Conservation (phyloP, 2,797 vertebrate genomes). For the Pristis pectinata region DNA sequence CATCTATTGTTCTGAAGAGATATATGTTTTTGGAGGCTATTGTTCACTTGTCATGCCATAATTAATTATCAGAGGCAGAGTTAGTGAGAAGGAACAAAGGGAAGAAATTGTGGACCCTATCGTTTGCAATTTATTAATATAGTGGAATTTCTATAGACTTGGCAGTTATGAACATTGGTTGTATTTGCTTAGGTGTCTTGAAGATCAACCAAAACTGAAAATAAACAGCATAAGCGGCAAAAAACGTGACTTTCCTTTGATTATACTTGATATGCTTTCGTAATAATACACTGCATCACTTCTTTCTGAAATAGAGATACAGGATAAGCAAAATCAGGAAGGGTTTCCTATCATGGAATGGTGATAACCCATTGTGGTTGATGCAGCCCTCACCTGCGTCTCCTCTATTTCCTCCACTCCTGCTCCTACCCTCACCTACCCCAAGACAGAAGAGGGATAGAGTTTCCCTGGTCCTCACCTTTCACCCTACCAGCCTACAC, state of each 20-base stretch:
- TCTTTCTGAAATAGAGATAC: not conserved
- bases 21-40: too few species aligned
- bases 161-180: not conserved
- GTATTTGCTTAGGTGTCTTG: not conserved
- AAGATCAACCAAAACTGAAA: not conserved
- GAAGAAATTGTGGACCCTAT: not conserved
- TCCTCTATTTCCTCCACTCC: too few species aligned
- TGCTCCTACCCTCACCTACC: too few species aligned
- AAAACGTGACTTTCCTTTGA: slow-evolving; percentile 3
- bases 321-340: not conserved
- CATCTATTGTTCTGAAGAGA: too few species aligned
- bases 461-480: too few species aligned
- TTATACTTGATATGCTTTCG: not conserved
- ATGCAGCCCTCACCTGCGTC: too few species aligned
- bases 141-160: not conserved
- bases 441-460: too few species aligned
- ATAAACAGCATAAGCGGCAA: not conserved
- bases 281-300: not conserved
- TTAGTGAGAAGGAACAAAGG: not conserved
- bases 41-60: too few species aligned
- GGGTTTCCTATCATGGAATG: not conserved
- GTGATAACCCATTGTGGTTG: too few species aligned
- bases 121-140: not conserved
- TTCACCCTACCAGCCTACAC: too few species aligned
- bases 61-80: too few species aligned